These are phyloP conservation scores for Malurus splendens DNA, from an alignment of 2,797 vertebrate species.

Conservation along the genomic window DNA sequence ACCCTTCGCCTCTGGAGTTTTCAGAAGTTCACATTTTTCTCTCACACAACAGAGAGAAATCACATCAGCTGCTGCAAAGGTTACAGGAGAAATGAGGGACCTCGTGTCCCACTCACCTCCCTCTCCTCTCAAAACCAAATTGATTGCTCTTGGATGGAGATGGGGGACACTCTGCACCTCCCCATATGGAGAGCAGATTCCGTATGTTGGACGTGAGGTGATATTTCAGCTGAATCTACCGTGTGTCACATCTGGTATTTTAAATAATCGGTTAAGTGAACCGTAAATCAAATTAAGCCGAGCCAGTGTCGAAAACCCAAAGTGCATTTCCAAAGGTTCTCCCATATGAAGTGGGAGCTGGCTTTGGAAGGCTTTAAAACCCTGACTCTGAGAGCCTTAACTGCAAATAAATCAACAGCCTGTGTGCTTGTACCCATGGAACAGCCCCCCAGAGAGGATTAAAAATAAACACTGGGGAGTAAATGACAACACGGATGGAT, in stretches of 20 bases:
- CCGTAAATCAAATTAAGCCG: conserved; percentile 57
- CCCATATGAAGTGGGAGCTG: not conserved
- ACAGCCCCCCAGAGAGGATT: not conserved
- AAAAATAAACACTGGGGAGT: conserved; percentile 7
- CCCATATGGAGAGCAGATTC: not conserved
- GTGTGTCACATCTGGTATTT: conserved; percentile 28
- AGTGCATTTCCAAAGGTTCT: conserved; percentile 42
- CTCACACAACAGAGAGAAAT: not conserved
- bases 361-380: not conserved
- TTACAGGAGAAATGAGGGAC: not conserved
- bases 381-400: not conserved
- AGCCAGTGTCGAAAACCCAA: conserved; percentile 35
- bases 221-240: conserved; percentile 1
- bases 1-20: not conserved
- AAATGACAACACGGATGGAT: not conserved
- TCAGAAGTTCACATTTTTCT: not conserved
- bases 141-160: not conserved
- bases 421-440: not conserved
- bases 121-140: not conserved
- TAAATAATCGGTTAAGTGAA: conserved; percentile 57
- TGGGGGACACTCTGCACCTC: not conserved
- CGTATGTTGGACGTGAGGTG: not conserved
- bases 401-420: conserved; percentile 27
- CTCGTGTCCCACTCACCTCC: not conserved
- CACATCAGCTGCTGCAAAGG: not conserved